These are phyloP conservation scores for Bombyx mandarina DNA, from an alignment of 1,140 invertebrate genomes.

Conservation along the genomic window DNA sequence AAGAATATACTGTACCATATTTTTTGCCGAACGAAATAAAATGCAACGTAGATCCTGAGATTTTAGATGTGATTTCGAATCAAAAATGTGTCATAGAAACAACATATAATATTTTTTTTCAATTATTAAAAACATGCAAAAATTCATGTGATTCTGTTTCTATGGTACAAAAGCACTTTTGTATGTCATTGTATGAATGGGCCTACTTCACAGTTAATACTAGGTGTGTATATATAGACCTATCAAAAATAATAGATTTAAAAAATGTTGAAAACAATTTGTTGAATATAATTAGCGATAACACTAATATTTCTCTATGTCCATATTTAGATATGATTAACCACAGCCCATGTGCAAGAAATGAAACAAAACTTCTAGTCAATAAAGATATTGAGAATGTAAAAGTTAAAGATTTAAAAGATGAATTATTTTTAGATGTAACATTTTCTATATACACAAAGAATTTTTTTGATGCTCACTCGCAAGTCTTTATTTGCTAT, in stretches of 20 bases:
- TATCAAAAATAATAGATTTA: constrained; percentile 51
- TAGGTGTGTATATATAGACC: constrained; percentile 75
- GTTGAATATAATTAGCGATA: constrained; percentile 53
- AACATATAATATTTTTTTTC: constrained; percentile 58
- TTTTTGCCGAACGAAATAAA: constrained; percentile 58
- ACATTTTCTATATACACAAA: constrained; percentile 72
- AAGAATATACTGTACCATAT: constrained; percentile 71
- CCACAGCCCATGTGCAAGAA: constrained; percentile 73
- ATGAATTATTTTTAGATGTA: constrained; percentile 49
- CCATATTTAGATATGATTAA: constrained; percentile 85
- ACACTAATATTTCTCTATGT: constrained; percentile 79
- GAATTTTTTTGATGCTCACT: constrained; percentile 68
- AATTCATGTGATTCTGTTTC: constrained; percentile 22
- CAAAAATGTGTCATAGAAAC: constrained; percentile 47
- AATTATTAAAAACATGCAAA: constrained; percentile 39
- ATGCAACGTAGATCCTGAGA: constrained; percentile 49
- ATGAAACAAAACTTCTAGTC: constrained; percentile 67
- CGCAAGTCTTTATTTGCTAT: constrained; percentile 82
- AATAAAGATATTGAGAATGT: constrained; percentile 48
- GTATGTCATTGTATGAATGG: constrained; percentile 65
- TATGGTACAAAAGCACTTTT: constrained; percentile 46
- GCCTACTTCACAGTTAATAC: constrained; percentile 84
- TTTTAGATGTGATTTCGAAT: constrained; percentile 42
- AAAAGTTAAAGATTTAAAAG: constrained; percentile 58
- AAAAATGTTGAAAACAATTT: constrained; percentile 33